These are phyloP conservation scores for Falco novaeseelandiae DNA, from an alignment of 2,797 vertebrate genomes.

Conservation along the genomic window DNA sequence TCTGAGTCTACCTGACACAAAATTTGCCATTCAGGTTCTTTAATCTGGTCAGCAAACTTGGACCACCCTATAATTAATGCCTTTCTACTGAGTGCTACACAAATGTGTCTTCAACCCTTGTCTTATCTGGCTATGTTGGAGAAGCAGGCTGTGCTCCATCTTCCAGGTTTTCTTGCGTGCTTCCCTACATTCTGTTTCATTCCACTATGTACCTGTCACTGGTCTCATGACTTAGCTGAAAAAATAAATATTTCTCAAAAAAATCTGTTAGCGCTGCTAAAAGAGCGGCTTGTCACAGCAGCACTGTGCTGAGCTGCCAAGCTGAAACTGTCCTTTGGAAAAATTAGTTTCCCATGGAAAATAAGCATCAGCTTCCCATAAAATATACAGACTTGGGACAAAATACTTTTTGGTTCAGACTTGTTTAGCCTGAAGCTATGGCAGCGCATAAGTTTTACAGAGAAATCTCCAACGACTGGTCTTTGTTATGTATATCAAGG, in stretches of 20 bases:
- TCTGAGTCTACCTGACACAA: background rate
- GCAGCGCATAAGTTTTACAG: background rate
- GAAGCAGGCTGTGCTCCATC: background rate
- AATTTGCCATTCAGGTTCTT: background rate
- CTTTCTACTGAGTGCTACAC: background rate
- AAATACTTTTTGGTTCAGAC: conserved; percentile 52
- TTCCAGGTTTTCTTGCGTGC: background rate
- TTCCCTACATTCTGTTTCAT: conserved; percentile 15
- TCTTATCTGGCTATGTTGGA: background rate
- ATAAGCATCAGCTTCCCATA: conserved; percentile 48
- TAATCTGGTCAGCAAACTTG: background rate
- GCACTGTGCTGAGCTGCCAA: background rate
- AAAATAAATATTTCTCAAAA: conserved; percentile 51
- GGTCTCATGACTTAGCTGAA: conserved; percentile 37
- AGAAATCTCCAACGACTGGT: background rate
- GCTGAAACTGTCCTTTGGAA: conserved; percentile 47
- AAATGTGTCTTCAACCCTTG: background rate
- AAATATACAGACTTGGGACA: conserved; percentile 52
- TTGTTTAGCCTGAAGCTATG: conserved; percentile 60
- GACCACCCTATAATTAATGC: background rate
- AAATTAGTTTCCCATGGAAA: conserved; percentile 61
- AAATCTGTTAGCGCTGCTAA: background rate
- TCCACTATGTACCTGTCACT: conserved; percentile 20
- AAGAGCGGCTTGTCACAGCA: conserved; percentile 54
- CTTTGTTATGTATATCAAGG: background rate